Evolutionary conservation across 53 echinoderm and acorn worm genomes (phyloP), one percentile per base, ranked within the genome.

Genomic region (Arbacia lixula): DNA sequence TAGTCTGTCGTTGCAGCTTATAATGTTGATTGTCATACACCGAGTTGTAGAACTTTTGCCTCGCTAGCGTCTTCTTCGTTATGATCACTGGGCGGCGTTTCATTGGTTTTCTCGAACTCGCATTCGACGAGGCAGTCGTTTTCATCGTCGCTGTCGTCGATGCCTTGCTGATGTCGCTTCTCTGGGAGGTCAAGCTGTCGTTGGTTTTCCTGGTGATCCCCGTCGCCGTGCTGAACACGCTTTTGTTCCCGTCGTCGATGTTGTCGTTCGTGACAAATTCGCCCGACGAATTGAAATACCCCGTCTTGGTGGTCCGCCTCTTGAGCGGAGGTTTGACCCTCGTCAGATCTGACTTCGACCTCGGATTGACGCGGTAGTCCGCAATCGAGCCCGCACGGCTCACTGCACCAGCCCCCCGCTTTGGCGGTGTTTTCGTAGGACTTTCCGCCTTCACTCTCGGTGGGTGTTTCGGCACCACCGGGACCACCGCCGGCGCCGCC

Each of bases 21-120:
- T 64, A 88, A 9, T 78, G 90, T 36, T 64, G 92, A 71, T 91
- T 94, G 57, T 85, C 86, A 54, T 98, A 98, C 12, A 98, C 94
- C 14, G 92, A 88, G 19, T 88, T 89, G 37, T 91, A 36, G 5
- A 85, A 75, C 65, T 92, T 88, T 41, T 91, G 86, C 19, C 93
- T 85, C 32, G 87, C 29, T 4, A 91, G 38, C 53, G 91, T 93
- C 83, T 95, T 95, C 76, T 91, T 93, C 35, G 95, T 93, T 41
- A 95, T 89, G 41, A 95, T 80, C 31, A 91, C 53, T 0, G 93
- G 87, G 2, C 85, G 91, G 34, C 77, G 66, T 41, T 43, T 60
- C 29, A 89, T 20, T n/a, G 84, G 84, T 43, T 83, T 87, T 22
- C 29, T 34, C 21, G 46, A 20, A 14, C 61, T 83, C 26, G 40